phyloP scores from a whole-genome alignment of 2,797 vertebrate genomes.

The Alfaro cultratus region DNA sequence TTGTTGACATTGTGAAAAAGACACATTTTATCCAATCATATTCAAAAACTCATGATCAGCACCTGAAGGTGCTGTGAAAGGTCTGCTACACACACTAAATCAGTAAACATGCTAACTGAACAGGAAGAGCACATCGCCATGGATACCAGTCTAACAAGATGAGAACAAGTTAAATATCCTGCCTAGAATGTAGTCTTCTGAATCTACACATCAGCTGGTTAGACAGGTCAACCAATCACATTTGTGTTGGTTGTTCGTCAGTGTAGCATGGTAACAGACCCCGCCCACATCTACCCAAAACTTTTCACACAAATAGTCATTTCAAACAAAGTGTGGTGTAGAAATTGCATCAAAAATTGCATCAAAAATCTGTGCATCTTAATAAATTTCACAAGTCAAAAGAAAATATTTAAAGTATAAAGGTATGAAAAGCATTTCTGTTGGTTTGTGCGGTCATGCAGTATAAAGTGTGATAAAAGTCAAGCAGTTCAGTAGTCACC shows the following conservation, averaged over 20 bases:
- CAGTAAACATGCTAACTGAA: neutral
- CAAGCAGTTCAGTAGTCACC: conserved; percentile 1
- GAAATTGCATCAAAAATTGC: conserved; percentile 8
- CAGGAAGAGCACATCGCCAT: neutral
- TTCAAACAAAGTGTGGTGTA: conserved; percentile 16
- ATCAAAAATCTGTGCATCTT: conserved; percentile 8
- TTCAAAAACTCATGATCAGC: conserved; percentile 6
- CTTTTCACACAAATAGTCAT: conserved; percentile 7
- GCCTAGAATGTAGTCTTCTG: neutral
- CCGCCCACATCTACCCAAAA: neutral
- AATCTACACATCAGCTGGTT: neutral
- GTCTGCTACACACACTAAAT: conserved; percentile 21
- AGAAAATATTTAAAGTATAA: conserved; percentile 35
- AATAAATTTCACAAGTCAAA: conserved; percentile 26
- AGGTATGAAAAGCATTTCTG: neutral
- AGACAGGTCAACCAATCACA: neutral
- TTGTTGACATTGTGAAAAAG: conserved; percentile 17
- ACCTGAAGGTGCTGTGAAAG: conserved; percentile 4
- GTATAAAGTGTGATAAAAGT: conserved; percentile 28
- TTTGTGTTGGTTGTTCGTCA: neutral
- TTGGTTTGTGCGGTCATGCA: conserved; percentile 22
- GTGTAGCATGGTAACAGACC: conserved; percentile 22
- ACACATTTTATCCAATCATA: neutral
- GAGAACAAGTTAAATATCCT: neutral
- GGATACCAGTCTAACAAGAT: neutral